Evolutionary conservation across 1,140 invertebrate genomes (phyloP).

Genomic region (Potamilus streckersoni): DNA sequence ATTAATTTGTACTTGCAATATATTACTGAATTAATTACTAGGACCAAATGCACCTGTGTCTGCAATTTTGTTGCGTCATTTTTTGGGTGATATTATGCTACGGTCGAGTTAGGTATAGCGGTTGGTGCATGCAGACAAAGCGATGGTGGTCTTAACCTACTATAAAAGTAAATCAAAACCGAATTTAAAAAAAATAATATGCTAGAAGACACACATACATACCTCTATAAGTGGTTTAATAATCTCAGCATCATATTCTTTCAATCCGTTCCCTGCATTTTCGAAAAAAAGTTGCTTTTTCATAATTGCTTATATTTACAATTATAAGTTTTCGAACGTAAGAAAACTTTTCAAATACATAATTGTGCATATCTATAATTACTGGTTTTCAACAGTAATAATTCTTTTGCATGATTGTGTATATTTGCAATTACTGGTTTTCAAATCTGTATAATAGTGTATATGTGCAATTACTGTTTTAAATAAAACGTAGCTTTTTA

Average conservation of each 20-base stretch:
- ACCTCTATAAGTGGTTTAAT: conserved; percentile 27
- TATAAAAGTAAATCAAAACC: background rate
- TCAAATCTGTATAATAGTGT: too few relatives aligned
- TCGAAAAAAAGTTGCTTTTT: conserved; percentile 1
- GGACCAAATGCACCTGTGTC: background rate
- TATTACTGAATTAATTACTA: background rate
- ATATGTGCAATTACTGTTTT: too few relatives aligned
- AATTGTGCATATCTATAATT: background rate
- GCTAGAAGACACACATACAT: background rate
- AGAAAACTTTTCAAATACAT: background rate
- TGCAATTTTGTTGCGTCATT: background rate
- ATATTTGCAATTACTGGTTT: background rate
- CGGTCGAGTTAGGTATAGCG: background rate
- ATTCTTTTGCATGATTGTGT: background rate
- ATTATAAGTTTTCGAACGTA: background rate
- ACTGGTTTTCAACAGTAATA: background rate
- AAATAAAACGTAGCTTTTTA: too few relatives aligned
- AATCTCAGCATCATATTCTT: conserved; percentile 29
- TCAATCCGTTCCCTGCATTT: conserved; percentile 19
- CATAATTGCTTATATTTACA: background rate
- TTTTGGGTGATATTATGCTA: background rate
- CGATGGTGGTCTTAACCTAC: background rate
- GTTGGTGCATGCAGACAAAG: background rate
- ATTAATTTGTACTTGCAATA: too few relatives aligned
- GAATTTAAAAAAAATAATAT: background rate